Evolutionary conservation across 1,140 invertebrate species (phyloP).

Genomic region (Papilio aristodemus): DNA sequence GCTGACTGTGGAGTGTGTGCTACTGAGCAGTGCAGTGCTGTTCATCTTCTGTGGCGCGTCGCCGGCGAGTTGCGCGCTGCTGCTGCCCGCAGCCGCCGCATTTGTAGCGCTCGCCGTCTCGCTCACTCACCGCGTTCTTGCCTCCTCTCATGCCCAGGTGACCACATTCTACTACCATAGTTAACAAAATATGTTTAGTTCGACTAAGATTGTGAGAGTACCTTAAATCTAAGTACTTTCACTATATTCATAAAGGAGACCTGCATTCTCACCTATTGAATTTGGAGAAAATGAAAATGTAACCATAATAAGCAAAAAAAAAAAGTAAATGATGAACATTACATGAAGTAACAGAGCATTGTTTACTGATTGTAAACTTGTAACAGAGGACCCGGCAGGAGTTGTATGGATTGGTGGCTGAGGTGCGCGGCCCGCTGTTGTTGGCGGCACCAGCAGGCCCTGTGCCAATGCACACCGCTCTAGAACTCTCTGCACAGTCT

Average conservation of each 20-base stretch:
- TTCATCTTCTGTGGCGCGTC: constrained; percentile 62
- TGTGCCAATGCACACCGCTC: background rate
- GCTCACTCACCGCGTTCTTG: constrained; percentile 41
- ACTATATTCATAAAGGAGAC: no score
- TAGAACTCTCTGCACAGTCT: background rate
- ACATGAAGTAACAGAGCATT: no score
- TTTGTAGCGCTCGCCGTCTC: constrained; percentile 36
- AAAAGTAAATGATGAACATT: no score
- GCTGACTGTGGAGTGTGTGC: constrained; percentile 55
- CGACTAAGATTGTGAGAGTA: background rate
- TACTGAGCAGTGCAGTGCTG: constrained; percentile 56
- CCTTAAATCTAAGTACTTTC: no score
- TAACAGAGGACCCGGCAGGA: constrained; percentile 48
- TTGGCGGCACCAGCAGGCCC: constrained; percentile 27
- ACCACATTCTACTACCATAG: background rate
- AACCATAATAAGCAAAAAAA: no score
- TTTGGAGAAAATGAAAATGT: no score
- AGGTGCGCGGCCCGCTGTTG: constrained; percentile 43
- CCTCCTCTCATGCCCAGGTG: constrained; percentile 45
- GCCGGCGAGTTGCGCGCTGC: constrained; percentile 38
- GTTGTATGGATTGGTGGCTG: constrained; percentile 53
- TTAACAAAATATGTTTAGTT: background rate
- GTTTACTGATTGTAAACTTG: constrained; percentile 3
- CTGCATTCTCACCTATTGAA: no score
- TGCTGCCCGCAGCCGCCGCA: constrained; percentile 44